phyloP scores from a whole-genome alignment of 2,113 vertebrate species.

The Peromyscus leucopus region DNA sequence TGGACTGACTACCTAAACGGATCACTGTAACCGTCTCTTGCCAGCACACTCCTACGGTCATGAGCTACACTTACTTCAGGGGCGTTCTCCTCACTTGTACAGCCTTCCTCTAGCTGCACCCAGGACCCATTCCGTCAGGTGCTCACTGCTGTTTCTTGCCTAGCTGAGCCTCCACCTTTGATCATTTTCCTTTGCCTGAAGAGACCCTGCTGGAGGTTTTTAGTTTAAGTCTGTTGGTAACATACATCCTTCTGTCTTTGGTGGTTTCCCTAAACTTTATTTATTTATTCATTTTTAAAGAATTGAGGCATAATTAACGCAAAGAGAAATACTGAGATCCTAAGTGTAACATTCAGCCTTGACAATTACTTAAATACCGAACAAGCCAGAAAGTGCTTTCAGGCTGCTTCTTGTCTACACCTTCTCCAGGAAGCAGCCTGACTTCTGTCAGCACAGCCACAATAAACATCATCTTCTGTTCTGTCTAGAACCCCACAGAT shows the following conservation, averaged over 20 bases:
- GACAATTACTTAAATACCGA: conserved; percentile 21
- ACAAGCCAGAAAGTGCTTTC: conserved; percentile 31
- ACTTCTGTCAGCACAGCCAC: background rate
- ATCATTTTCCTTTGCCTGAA: conserved; percentile 13
- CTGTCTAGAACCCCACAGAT: background rate
- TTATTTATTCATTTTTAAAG: conserved; percentile 20
- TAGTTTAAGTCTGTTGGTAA: background rate
- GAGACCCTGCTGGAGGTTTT: background rate
- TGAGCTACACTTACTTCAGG: background rate
- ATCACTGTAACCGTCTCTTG: background rate
- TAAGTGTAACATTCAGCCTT: conserved; percentile 14
- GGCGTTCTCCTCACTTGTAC: background rate
- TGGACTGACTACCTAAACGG: background rate
- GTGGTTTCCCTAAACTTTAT: background rate
- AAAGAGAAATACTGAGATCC: conserved; percentile 24
- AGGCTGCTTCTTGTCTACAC: background rate
- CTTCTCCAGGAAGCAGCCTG: background rate
- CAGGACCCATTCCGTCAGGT: background rate
- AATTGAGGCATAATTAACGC: conserved; percentile 11
- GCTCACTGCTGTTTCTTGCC: background rate
- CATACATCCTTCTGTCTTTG: background rate
- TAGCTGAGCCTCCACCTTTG: conserved; percentile 12
- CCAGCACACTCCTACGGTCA: background rate
- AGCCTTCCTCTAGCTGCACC: background rate
- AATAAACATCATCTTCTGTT: background rate